Base-by-base conservation (phyloP, 2,113 vertebrate genomes). In the Arothron firmamentum region DNA sequence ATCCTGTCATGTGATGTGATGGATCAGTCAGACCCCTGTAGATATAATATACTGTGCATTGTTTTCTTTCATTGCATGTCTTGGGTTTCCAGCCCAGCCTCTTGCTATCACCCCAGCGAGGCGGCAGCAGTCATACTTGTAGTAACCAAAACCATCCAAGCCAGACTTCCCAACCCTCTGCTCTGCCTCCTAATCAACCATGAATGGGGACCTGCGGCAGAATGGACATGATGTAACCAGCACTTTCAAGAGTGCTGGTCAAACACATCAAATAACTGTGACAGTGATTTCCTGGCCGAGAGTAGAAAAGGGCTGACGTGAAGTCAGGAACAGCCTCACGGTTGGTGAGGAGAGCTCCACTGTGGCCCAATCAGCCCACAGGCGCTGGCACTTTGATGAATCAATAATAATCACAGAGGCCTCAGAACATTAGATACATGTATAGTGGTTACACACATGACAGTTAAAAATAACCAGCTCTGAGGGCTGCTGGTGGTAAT, bases 101-200 rank as follows among this genome's bases (percentile, higher is more conserved):
- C 50, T 62, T 78, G 68, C 75, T 23, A 65, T 70, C 74, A 66
- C 65, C 58, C 38, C 47, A 77, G 70, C 47, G 23, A 75, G 68
- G 68, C 80, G 62, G 74, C 65, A 79, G 72, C 77, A 62, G 68
- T 75, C 70, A 77, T 59, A n/a, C n/a, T n/a, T n/a, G n/a, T n/a
- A 77, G 79, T 78, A 78, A 67, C 60, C 72, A 80, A 77, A 81
- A 65, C 67, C 70, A 73, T 67, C 59, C 71, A 59, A 75, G 74
- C 72, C 80, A 59, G 71, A 68, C 67, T 75, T 70, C 70, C 74
- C 62, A 73, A 70, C 68, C 71, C 67, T 61, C 75, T 85, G 69
- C 68, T 80, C 60, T 80, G 78, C 74, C 65, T 71, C 52, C 78
- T 83, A 79, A 83, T 78, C 52, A 70, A 70, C 73, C 77, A 64